Evolutionary conservation across 1,140 invertebrate genomes (phyloP), one percentile per base, ranked within the genome.

Genomic region (Zaprionus africanus): DNA sequence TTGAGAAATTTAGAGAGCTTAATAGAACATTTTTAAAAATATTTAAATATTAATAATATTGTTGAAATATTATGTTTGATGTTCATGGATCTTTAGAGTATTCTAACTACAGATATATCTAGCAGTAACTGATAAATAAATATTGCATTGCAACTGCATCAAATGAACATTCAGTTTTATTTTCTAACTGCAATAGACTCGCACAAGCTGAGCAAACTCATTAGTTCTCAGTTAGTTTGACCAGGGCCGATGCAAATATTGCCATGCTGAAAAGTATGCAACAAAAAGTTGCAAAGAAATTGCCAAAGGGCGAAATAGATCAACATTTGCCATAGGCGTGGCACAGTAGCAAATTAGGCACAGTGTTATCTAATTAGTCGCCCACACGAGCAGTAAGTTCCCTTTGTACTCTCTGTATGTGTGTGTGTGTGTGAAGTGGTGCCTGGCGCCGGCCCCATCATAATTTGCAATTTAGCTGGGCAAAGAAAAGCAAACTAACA

Each of bases 401-500:
- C 26, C 31, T 69, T 46, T 59, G 19, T 57, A 49, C 22, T 43
- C 49, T n/a, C 2, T 17, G 22, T 24, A 36, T 66, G 56, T 56
- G 41, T 36, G 17, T 56, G 26, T 62, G 12, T 57, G 67, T 83
- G 80, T 87, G 81, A 88, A 88, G 81, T 88, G 85, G 85, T 90
- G 79, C 85, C 85, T 90, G 84, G 85, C 85, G 84, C 84, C 84
- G 53, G 71, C 13, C 56, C 81, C 85, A 88, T 88, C 84, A 88
- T 88, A 88, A 79, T 88, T 90, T 77, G 86, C 76, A 85, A 90
- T 87, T 87, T 81, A 83, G 80, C 77, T 80, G 72, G 36, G 53
- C 58, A 49, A 28, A 57, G 22, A 51, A 38, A 58, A 65, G 28
- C 28, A 58, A 72, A 72, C 62, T 65, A 64, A 36, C 51, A 41